A percentile compares a stretch with the other conserved stretches of the same genome.
Evolutionary conservation across 1,140 invertebrate species (phyloP).

Genomic region (Sinonovacula constricta): DNA sequence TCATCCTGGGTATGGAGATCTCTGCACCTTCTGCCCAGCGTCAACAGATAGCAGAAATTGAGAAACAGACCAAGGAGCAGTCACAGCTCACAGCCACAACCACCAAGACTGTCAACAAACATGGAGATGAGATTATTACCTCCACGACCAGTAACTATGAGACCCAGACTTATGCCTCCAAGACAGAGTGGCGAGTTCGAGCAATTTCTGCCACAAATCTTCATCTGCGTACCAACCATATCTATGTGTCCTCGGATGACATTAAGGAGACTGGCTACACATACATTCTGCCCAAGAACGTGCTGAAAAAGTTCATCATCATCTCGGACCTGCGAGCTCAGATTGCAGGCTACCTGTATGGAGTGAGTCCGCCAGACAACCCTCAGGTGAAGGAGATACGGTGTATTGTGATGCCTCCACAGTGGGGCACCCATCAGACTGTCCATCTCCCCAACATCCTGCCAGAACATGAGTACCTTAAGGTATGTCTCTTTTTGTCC

Average conservation of each 20-base stretch:
- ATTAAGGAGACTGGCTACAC: conserved; percentile 99
- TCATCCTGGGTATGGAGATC: conserved; percentile 99
- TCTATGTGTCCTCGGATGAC: conserved; percentile 99
- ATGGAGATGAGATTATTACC: conserved; percentile 99
- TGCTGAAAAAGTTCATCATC: conserved; percentile 99
- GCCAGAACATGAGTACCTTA: conserved; percentile 96
- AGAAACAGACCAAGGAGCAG: conserved; percentile 99
- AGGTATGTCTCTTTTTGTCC: conserved; percentile 76
- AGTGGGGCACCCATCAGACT: conserved; percentile 99
- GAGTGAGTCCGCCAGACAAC: conserved; percentile 97
- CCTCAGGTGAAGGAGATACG: conserved; percentile 99
- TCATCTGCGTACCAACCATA: conserved; percentile 98
- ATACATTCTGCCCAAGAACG: conserved; percentile 99
- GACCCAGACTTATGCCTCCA: conserved; percentile 97
- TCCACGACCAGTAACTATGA: conserved; percentile 99
- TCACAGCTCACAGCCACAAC: conserved; percentile 98
- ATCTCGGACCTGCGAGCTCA: conserved; percentile 98
- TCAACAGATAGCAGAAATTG: conserved; percentile 99
- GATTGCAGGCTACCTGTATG: conserved; percentile 98
- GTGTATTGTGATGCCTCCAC: conserved; percentile 98
- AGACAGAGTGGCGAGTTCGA: conserved; percentile 99
- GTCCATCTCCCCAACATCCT: conserved; percentile 95
- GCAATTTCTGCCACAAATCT: conserved; percentile 99
- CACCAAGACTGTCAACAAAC: conserved; percentile 98
- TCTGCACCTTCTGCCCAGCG: conserved; percentile 98